These are phyloP conservation scores for Eugnorisma glareosa DNA, from an alignment of 2,888 invertebrate genomes.

Conservation along the genomic window DNA sequence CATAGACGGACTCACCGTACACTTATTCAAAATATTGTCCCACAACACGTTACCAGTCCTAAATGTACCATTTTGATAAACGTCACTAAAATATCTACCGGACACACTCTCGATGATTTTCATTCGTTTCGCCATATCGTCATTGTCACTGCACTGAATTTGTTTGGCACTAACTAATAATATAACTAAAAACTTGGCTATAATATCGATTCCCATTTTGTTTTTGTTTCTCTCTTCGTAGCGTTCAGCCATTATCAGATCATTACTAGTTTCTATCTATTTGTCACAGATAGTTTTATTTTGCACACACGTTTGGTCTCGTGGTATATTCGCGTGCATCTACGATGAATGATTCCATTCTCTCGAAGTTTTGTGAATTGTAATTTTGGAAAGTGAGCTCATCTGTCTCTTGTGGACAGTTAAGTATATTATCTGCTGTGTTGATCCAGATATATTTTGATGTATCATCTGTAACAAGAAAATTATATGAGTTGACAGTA, in stretches of 20 bases:
- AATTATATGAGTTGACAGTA: slow-evolving; percentile 48
- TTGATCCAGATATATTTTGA: slow-evolving; percentile 36
- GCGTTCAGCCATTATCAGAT: slow-evolving; percentile 78
- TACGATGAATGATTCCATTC: slow-evolving; percentile 76
- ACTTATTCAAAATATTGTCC: slow-evolving; percentile 94
- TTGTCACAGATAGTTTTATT: slow-evolving; percentile 41
- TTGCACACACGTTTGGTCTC: slow-evolving; percentile 45
- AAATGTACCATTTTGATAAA: slow-evolving; percentile 87
- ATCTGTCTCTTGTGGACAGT: slow-evolving; percentile 55
- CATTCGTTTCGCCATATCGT: slow-evolving; percentile 79
- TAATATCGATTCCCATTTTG: slow-evolving; percentile 70
- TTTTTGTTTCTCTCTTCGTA: slow-evolving; percentile 57
- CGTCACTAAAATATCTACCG: slow-evolving; percentile 82
- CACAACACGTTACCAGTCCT: slow-evolving; percentile 93
- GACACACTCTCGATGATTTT: slow-evolving; percentile 81
- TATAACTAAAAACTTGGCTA: slow-evolving; percentile 77
- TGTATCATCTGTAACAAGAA: slow-evolving; percentile 61
- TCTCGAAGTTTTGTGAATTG: slow-evolving; percentile 67
- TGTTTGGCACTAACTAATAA: slow-evolving; percentile 73
- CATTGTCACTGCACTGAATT: slow-evolving; percentile 73
- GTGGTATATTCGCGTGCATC: slow-evolving; percentile 44
- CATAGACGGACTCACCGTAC: slow-evolving; percentile 92
- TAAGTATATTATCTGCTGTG: slow-evolving; percentile 34
- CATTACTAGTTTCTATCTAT: slow-evolving; percentile 73
- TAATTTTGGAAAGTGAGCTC: slow-evolving; percentile 74